Evolutionary conservation across 2,113 vertebrate genomes (phyloP).

Genomic region (Barbus barbus): DNA sequence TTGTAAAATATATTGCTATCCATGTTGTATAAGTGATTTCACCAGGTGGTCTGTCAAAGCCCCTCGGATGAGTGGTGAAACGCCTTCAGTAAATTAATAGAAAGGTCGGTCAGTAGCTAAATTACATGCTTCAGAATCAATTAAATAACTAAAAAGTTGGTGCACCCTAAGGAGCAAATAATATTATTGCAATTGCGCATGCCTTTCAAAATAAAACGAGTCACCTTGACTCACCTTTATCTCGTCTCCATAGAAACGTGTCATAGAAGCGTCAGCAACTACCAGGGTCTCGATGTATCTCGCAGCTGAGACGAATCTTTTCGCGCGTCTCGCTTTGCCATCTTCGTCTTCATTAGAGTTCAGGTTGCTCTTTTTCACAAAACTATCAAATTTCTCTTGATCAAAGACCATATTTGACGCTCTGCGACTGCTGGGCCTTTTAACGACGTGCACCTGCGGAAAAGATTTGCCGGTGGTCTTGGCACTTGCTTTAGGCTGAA

Average conservation of each 20-base stretch:
- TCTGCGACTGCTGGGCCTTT: slow-evolving; percentile 26
- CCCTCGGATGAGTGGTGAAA: not conserved
- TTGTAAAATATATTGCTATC: too few species aligned
- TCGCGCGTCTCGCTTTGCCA: slow-evolving; percentile 52
- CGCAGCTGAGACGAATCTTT: slow-evolving; percentile 79
- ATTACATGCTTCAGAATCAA: not conserved
- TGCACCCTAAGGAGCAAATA: too few species aligned
- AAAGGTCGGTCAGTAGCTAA: too few species aligned
- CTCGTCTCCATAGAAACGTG: slow-evolving; percentile 78
- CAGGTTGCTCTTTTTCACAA: not conserved
- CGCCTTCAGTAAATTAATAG: too few species aligned
- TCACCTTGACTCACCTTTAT: slow-evolving; percentile 73
- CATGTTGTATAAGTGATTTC: too few species aligned
- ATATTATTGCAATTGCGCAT: not conserved
- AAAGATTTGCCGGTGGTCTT: not conserved
- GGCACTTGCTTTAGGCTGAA: slow-evolving; percentile 65
- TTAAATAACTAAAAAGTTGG: too few species aligned
- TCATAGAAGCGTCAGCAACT: slow-evolving; percentile 83
- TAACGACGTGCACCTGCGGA: slow-evolving; percentile 57
- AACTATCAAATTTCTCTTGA: slow-evolving; percentile 14
- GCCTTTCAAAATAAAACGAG: not conserved
- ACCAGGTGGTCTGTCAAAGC: not conserved
- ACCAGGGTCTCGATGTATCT: slow-evolving; percentile 84
- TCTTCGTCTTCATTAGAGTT: not conserved
- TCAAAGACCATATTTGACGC: slow-evolving; percentile 31